phyloP scores from a whole-genome alignment of 2,888 invertebrate species.

The Clitarchus hookeri region DNA sequence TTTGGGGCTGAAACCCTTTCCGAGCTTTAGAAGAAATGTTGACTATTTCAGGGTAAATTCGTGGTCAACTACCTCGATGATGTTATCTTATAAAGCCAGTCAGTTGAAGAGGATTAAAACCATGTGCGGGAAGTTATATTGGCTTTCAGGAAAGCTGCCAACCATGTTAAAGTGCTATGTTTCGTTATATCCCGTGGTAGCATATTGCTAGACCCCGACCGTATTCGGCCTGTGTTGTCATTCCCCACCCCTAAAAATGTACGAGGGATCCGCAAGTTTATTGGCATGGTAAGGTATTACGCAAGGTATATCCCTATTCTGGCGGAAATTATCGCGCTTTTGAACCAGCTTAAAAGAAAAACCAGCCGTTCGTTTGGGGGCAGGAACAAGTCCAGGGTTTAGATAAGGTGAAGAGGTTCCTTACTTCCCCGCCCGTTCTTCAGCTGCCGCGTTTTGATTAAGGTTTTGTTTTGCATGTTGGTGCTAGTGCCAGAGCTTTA shows the following conservation, averaged over 20 bases:
- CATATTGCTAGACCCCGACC: not conserved
- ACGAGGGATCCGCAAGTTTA: not conserved
- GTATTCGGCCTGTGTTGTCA: not conserved
- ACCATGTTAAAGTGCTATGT: not conserved
- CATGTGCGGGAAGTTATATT: not conserved
- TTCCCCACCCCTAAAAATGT: not conserved
- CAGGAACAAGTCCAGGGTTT: not conserved
- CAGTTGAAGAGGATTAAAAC: not conserved
- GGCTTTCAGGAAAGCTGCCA: not conserved
- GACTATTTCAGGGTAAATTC: not conserved
- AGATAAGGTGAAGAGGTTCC: not conserved
- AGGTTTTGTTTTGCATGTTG: not conserved
- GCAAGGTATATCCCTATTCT: not conserved
- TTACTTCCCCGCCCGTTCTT: not conserved
- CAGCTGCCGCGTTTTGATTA: not conserved
- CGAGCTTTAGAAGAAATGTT: not conserved
- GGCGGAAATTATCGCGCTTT: not conserved
- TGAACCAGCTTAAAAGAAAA: not conserved
- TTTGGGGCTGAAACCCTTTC: not conserved
- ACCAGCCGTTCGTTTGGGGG: not conserved
- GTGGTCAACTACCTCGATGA: not conserved
- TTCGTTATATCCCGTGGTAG: not conserved
- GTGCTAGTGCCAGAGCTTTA: not conserved
- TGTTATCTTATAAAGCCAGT: not conserved
- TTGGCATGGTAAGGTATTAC: not conserved